A percentile compares a stretch with the other conserved stretches of the same genome.
Evolutionary conservation across 2,797 vertebrate genomes (phyloP).

Genomic region (Clarias platycephalus): DNA sequence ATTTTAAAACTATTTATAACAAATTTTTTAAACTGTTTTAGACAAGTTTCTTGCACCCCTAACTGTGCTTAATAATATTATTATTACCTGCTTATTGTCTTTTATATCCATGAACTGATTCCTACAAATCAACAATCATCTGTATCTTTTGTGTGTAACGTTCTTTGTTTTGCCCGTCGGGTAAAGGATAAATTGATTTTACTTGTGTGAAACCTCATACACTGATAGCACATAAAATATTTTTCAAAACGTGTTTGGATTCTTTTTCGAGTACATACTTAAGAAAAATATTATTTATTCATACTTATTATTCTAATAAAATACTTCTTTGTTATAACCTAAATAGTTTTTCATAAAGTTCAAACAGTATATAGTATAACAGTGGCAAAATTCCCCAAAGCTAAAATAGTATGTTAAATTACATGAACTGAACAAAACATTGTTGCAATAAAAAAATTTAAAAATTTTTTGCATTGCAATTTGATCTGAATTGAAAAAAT

Average conservation of each 20-base stretch:
- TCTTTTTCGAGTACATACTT: background rate
- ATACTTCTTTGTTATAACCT: background rate
- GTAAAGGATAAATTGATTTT: background rate
- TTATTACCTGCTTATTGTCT: background rate
- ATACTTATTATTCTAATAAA: background rate
- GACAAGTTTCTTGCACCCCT: no score
- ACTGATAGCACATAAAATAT: background rate
- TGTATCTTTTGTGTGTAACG: background rate
- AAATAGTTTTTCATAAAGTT: background rate
- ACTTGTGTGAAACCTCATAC: background rate
- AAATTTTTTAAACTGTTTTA: background rate
- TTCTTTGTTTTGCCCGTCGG: background rate
- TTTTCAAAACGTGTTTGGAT: background rate
- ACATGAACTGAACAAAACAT: no score
- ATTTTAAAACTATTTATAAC: background rate
- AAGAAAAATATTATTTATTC: background rate
- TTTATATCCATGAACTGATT: conserved; percentile 1
- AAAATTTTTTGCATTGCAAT: no score
- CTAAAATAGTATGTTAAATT: no score
- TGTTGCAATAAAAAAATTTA: no score
- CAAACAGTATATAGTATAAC: no score
- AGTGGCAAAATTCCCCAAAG: no score
- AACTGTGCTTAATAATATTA: background rate
- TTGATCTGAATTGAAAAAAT: no score
- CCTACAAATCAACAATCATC: background rate